Percentiles rank a stretch among this genome's conserved stretches.
Evolutionary conservation across 2,797 vertebrate species (phyloP).

Genomic region (Acanthis flammea): DNA sequence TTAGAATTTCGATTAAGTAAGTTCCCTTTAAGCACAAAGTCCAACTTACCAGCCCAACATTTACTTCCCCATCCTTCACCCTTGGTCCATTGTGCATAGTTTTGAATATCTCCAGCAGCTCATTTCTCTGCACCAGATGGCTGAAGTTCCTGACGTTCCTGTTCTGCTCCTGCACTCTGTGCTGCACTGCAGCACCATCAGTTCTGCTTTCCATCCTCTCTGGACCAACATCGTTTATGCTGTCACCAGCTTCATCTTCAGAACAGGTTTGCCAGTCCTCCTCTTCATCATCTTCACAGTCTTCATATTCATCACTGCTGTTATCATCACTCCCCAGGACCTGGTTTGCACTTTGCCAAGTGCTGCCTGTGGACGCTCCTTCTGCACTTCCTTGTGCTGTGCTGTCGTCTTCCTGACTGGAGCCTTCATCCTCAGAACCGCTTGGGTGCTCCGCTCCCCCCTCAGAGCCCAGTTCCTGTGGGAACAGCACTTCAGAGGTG

Average conservation of each 20-base stretch:
- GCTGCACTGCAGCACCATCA: background rate
- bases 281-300: slow-evolving; percentile 72
- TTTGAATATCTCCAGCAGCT: slow-evolving; percentile 86
- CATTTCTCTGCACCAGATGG: slow-evolving; percentile 85
- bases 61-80: slow-evolving; percentile 86
- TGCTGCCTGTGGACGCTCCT: background rate
- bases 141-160: slow-evolving; percentile 80
- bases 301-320: slow-evolving; percentile 69
- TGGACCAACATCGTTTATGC: slow-evolving; percentile 64
- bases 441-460: background rate
- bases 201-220: background rate
- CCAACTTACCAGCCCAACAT: slow-evolving; percentile 84
- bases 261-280: slow-evolving; percentile 75
- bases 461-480: slow-evolving; percentile 74
- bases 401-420: background rate
- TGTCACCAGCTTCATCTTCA: slow-evolving; percentile 71
- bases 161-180: background rate
- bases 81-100: slow-evolving; percentile 77
- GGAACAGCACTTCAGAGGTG: background rate
- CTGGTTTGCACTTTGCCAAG: background rate
- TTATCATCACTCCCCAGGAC: background rate
- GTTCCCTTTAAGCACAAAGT: background rate
- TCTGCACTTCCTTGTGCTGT: background rate
- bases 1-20: background rate
- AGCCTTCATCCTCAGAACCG: background rate